Percentiles rank a stretch among this genome's conserved stretches.
Conservation (phyloP, 1,140 invertebrate species). For the Bombus haemorrhoidalis region DNA sequence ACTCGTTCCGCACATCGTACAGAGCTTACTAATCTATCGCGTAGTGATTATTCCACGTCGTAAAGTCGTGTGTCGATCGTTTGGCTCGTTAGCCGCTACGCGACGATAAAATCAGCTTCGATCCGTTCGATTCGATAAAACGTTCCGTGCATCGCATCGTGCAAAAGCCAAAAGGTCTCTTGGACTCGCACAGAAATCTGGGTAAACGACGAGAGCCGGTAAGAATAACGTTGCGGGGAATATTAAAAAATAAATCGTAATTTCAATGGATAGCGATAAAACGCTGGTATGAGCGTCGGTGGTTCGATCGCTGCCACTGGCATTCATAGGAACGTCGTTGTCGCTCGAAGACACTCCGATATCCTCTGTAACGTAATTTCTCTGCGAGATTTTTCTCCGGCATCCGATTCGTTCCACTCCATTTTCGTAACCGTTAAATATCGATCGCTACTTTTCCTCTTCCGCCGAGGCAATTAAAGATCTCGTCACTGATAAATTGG, state of each 20-base stretch:
- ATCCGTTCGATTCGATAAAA: not conserved
- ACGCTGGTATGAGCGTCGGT: not conserved
- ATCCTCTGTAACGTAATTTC: constrained; percentile 54
- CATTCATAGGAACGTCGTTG: constrained; percentile 22
- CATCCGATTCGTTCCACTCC: constrained; percentile 39
- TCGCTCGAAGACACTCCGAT: constrained; percentile 33
- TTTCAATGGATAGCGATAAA: not conserved
- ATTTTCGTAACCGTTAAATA: constrained; percentile 35
- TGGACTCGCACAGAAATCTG: not conserved
- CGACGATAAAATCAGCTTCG: not conserved
- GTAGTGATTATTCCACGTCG: not conserved
- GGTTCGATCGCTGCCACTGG: constrained; percentile 31
- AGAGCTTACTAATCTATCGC: constrained; percentile 2
- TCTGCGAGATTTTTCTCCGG: constrained; percentile 26
- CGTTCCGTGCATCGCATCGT: not conserved
- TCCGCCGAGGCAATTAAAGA: constrained; percentile 51
- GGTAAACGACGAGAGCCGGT: not conserved
- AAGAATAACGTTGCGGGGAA: not conserved
- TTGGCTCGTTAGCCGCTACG: not conserved
- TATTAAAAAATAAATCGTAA: constrained; percentile 18
- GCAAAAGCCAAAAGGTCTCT: not conserved
- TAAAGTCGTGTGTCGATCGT: not conserved
- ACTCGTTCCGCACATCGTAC: not conserved
- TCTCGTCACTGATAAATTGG: constrained; percentile 10
- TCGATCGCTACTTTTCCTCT: constrained; percentile 37